Evolutionary conservation across 2,888 invertebrate species (phyloP).

Genomic region (Oscheius sp.): DNA sequence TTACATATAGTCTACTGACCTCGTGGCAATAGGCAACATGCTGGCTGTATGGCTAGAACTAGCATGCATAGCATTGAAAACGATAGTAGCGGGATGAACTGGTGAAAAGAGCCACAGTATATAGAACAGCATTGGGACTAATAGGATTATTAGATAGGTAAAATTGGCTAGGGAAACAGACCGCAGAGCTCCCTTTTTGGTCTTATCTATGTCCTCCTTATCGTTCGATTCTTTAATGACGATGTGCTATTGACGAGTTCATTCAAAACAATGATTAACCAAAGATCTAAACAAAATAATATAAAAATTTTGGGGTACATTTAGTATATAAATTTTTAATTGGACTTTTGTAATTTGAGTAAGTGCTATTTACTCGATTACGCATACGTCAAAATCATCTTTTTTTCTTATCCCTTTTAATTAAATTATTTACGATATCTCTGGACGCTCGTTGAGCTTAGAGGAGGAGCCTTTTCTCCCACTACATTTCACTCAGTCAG

Average conservation of each 20-base stretch:
- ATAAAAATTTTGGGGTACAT: too few relatives aligned
- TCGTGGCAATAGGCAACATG: conserved; percentile 39
- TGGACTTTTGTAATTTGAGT: too few relatives aligned
- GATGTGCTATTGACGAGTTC: background rate
- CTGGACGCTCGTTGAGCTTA: too few relatives aligned
- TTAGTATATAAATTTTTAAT: too few relatives aligned
- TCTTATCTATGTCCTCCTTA: conserved; percentile 19
- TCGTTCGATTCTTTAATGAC: background rate
- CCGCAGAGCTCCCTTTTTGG: conserved; percentile 3
- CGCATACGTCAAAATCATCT: too few relatives aligned
- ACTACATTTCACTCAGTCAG: too few relatives aligned
- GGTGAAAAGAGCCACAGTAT: background rate
- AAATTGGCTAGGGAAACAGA: conserved; percentile 7
- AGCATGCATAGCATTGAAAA: conserved; percentile 43
- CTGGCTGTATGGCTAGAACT: conserved; percentile 38
- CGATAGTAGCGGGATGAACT: conserved; percentile 15
- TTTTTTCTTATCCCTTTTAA: too few relatives aligned
- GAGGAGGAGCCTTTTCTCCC: too few relatives aligned
- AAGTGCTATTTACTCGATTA: too few relatives aligned
- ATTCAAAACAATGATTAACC: background rate
- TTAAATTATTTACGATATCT: too few relatives aligned
- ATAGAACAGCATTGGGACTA: background rate
- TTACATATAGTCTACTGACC: conserved; percentile 21
- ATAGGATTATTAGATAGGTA: background rate
- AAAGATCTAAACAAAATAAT: background rate